Conservation (phyloP, 2,797 vertebrate species). For the Ibycter americanus region DNA sequence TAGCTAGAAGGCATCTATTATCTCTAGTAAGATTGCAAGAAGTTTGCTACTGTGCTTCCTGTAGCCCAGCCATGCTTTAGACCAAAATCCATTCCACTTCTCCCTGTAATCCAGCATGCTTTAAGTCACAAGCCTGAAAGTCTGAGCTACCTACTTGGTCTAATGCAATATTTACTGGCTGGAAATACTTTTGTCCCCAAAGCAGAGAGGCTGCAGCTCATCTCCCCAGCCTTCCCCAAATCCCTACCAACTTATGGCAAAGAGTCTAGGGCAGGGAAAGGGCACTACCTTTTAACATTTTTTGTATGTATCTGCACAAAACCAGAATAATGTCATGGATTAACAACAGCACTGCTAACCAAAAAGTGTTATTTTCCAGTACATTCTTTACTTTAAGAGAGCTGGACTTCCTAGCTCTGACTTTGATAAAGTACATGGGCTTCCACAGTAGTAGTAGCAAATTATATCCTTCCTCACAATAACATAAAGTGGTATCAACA, state of each 20-base stretch:
- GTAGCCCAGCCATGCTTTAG: not conserved
- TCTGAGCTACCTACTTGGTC: not conserved
- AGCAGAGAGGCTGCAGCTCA: not conserved
- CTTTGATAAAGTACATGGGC: rapidly evolving
- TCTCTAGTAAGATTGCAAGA: not conserved
- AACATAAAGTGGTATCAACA: too few relatives aligned
- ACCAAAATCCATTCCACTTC: not conserved
- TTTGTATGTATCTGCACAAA: not conserved
- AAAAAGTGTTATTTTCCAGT: not conserved
- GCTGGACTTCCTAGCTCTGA: not conserved
- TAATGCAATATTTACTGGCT: not conserved
- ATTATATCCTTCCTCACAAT: not conserved
- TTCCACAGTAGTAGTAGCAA: not conserved
- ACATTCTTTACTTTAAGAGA: not conserved
- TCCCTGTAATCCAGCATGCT: not conserved
- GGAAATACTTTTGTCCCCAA: not conserved
- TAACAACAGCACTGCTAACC: not conserved
- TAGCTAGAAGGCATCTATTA: not conserved
- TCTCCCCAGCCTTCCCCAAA: not conserved
- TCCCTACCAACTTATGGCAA: not conserved
- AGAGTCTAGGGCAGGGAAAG: not conserved
- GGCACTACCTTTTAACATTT: not conserved
- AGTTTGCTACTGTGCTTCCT: not conserved
- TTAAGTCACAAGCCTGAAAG: not conserved
- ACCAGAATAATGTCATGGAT: not conserved